A percentile compares a stretch with the other conserved stretches of the same genome.
phyloP scores from a whole-genome alignment of 2,797 vertebrate species.

The Lophotriccus pileatus region DNA sequence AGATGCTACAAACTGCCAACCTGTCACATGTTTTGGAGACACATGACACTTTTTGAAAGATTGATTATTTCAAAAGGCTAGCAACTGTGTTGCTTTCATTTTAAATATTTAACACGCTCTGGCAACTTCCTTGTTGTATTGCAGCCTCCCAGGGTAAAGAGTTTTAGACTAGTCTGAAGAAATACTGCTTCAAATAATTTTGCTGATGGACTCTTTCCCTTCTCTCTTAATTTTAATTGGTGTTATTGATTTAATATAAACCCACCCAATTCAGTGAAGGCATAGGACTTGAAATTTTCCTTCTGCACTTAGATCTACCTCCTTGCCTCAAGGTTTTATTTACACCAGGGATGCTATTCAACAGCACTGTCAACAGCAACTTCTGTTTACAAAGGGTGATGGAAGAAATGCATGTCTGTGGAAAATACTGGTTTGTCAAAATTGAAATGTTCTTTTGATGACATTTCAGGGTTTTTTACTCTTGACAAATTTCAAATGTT shows the following conservation, averaged over 20 bases:
- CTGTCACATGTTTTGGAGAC: neutral
- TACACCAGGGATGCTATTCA: neutral
- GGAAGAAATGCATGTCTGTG: neutral
- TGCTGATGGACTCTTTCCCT: neutral
- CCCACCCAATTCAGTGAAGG: neutral
- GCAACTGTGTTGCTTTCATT: neutral
- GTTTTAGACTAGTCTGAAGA: neutral
- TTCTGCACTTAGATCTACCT: neutral
- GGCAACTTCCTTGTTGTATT: neutral
- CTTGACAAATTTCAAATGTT: conserved; percentile 5
- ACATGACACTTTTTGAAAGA: conserved; percentile 31
- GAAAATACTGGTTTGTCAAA: neutral
- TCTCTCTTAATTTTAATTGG: neutral
- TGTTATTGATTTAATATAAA: neutral
- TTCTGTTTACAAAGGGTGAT: conserved; percentile 57
- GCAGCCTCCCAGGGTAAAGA: neutral
- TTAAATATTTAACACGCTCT: conserved; percentile 21
- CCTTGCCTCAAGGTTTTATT: neutral
- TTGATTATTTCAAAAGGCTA: conserved; percentile 11
- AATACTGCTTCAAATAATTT: neutral
- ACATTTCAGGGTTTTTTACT: neutral
- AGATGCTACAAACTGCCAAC: neutral
- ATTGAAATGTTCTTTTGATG: conserved; percentile 5
- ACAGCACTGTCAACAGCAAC: neutral
- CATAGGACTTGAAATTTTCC: neutral